phyloP scores from a whole-genome alignment of 2,797 vertebrate species.

The Varecia variegata region DNA sequence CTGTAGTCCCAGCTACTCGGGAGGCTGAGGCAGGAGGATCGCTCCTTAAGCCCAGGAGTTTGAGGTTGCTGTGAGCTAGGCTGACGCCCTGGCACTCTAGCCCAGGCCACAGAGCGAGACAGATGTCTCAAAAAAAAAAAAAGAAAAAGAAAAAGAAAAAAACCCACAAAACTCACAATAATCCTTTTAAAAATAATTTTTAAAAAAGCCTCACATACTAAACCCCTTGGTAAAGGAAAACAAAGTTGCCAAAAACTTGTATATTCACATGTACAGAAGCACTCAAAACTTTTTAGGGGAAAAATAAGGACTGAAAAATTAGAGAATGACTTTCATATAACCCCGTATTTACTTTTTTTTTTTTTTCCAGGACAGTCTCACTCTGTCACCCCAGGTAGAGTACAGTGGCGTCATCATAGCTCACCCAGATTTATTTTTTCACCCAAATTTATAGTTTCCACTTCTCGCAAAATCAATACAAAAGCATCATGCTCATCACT shows the following conservation, averaged over 20 bases:
- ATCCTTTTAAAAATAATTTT: too few species aligned
- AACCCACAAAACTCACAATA: too few species aligned
- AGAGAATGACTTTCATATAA: not conserved
- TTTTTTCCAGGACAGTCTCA: not conserved
- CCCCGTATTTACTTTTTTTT: not conserved
- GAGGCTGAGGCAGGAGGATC: too few species aligned
- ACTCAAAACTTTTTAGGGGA: not conserved
- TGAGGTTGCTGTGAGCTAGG: too few species aligned
- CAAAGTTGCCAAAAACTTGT: not conserved
- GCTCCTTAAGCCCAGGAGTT: too few species aligned
- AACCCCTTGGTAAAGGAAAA: not conserved
- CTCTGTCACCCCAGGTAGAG: not conserved
- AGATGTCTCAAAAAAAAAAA: too few species aligned
- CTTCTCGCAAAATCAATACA: conserved; percentile 35
- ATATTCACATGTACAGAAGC: conserved; percentile 8
- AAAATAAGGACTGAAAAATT: not conserved
- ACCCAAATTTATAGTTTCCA: not conserved
- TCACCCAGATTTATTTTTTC: not conserved
- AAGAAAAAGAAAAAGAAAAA: too few species aligned
- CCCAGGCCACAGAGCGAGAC: too few species aligned
- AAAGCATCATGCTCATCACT: conserved; percentile 1
- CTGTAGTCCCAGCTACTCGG: too few species aligned
- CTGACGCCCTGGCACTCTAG: too few species aligned
- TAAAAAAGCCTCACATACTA: not conserved
- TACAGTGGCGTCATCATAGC: not conserved